Conservation (phyloP, 2,888 invertebrate species). For the Orchesellides sinensis region DNA sequence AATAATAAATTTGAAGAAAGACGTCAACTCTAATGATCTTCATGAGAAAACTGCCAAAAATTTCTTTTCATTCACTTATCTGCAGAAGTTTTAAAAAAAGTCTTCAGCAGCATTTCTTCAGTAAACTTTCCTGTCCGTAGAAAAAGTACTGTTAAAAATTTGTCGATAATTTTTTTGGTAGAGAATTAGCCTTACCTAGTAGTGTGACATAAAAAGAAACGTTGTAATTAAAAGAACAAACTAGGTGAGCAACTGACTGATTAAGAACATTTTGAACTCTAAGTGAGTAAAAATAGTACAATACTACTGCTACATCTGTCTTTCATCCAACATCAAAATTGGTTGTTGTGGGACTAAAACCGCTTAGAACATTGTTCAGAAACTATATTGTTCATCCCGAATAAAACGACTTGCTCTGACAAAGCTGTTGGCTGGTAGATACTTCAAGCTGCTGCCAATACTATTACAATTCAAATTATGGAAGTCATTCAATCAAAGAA, state of each 20-base stretch:
- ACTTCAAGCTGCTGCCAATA: not conserved
- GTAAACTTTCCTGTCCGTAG: not conserved
- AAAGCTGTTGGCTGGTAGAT: not conserved
- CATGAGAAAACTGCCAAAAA: conserved; percentile 55
- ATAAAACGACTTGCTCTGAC: not conserved
- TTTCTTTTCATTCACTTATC: conserved; percentile 25
- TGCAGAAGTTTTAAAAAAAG: conserved; percentile 22
- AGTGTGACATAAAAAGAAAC: conserved; percentile 15
- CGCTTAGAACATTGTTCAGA: not conserved
- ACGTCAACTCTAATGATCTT: conserved; percentile 49
- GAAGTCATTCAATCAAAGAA: conserved; percentile 68
- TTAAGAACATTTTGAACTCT: not conserved
- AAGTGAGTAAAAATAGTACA: conserved; percentile 24
- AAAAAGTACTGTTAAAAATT: not conserved
- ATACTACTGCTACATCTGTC: conserved; percentile 50
- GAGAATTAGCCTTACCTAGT: not conserved
- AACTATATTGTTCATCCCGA: not conserved
- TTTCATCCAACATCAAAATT: conserved; percentile 38
- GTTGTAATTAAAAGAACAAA: not conserved
- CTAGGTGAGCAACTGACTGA: conserved; percentile 4
- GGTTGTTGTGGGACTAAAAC: not conserved
- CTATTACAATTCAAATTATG: conserved; percentile 48
- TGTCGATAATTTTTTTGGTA: not conserved
- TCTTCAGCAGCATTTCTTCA: conserved; percentile 16
- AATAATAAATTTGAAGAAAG: conserved; percentile 7